These are phyloP conservation scores for Chrysemys picta DNA, from an alignment of 2,113 vertebrate genomes.

Conservation along the genomic window DNA sequence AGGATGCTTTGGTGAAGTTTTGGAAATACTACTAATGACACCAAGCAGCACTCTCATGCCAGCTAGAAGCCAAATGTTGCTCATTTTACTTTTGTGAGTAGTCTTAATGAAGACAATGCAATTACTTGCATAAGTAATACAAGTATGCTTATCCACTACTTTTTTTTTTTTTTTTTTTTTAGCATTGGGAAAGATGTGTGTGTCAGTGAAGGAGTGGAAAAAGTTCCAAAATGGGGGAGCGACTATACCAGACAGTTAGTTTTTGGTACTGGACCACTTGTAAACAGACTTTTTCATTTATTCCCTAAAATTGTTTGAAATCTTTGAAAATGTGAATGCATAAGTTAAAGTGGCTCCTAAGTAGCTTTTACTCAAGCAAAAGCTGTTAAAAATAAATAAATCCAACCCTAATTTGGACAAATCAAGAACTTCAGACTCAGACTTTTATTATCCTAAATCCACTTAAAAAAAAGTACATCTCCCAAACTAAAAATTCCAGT, in stretches of 20 bases:
- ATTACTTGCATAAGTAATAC: not conserved
- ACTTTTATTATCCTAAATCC: not conserved
- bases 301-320: not conserved
- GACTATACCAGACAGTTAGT: not conserved
- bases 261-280: not conserved
- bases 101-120: not conserved
- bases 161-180: not conserved
- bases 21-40: not conserved
- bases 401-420: accelerated
- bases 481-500: not conserved
- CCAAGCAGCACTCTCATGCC: accelerated
- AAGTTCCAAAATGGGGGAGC: not conserved
- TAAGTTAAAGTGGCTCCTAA: not conserved
- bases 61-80: not conserved
- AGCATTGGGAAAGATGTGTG: not conserved
- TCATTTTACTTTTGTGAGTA: not conserved
- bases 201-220: not conserved
- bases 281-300: not conserved
- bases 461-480: not conserved
- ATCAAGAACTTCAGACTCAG: not conserved
- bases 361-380: not conserved
- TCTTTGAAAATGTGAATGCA: not conserved
- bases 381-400: not conserved
- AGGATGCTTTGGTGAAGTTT: conserved; percentile 7
- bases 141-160: accelerated